These are phyloP conservation scores for Mormyrus lacerda DNA, from an alignment of 2,113 vertebrate genomes.

Conservation along the genomic window DNA sequence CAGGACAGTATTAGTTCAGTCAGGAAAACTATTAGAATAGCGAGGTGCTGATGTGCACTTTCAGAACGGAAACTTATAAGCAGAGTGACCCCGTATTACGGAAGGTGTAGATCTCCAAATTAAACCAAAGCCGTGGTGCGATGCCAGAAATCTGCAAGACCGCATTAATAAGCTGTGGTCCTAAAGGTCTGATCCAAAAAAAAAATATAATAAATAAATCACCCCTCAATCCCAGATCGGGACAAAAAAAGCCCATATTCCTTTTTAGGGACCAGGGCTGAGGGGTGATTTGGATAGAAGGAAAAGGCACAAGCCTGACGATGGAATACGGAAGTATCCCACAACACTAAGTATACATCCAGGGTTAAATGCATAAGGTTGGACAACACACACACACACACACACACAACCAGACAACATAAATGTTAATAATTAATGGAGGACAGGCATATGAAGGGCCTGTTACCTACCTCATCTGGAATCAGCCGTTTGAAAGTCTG, in stretches of 20 bases:
- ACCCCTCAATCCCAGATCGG: neutral
- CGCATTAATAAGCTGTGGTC: neutral
- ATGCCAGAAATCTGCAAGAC: neutral
- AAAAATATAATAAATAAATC: too few relatives aligned
- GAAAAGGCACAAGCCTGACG: too few relatives aligned
- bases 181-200: too few relatives aligned
- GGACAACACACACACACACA: neutral
- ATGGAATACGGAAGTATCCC: neutral
- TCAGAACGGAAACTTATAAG: neutral
- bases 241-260: neutral
- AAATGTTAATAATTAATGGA: constrained; percentile 3
- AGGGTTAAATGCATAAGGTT: neutral
- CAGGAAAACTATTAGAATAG: neutral
- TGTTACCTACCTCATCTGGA: constrained; percentile 84
- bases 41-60: neutral
- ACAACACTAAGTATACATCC: neutral
- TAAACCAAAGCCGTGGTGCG: neutral
- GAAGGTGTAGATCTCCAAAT: neutral
- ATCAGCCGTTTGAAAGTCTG: constrained; percentile 87
- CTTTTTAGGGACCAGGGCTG: neutral
- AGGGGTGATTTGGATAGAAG: neutral
- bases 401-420: neutral
- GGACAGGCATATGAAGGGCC: constrained; percentile 19
- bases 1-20: neutral
- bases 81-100: neutral